phyloP scores from a whole-genome alignment of 2,888 invertebrate genomes.

The Tromatobia lineatoria region DNA sequence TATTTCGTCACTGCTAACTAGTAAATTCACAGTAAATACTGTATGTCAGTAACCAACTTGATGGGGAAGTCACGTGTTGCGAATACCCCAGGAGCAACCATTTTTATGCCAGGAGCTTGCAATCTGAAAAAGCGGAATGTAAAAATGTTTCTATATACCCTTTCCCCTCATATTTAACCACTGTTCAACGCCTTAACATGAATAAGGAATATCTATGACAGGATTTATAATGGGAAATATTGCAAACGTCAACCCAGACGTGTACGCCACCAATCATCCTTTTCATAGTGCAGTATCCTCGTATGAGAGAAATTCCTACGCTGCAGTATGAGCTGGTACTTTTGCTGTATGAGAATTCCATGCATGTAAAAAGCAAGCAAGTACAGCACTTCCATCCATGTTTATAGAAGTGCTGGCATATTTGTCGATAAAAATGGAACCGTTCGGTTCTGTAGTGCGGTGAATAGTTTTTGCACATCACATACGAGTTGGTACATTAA shows the following conservation, averaged over 20 bases:
- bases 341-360: background rate
- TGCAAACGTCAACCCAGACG: conserved; percentile 7
- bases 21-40: too few species aligned
- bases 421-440: conserved; percentile 71
- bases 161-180: too few species aligned
- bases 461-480: background rate
- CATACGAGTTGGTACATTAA: background rate
- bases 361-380: conserved; percentile 32
- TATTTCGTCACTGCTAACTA: too few species aligned
- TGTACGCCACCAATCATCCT: background rate
- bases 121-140: too few species aligned
- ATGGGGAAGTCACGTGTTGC: too few species aligned
- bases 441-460: background rate
- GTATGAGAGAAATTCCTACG: conserved; percentile 6
- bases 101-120: too few species aligned
- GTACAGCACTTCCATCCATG: conserved; percentile 75
- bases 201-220: too few species aligned
- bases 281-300: background rate
- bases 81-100: too few species aligned
- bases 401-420: conserved; percentile 77
- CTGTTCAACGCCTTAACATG: too few species aligned
- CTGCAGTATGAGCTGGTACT: background rate
- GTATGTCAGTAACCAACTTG: too few species aligned
- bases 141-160: too few species aligned
- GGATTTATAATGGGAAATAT: background rate